These are phyloP conservation scores for Melanotaenia nigrans DNA, from an alignment of 2,797 vertebrate genomes.

Conservation along the genomic window DNA sequence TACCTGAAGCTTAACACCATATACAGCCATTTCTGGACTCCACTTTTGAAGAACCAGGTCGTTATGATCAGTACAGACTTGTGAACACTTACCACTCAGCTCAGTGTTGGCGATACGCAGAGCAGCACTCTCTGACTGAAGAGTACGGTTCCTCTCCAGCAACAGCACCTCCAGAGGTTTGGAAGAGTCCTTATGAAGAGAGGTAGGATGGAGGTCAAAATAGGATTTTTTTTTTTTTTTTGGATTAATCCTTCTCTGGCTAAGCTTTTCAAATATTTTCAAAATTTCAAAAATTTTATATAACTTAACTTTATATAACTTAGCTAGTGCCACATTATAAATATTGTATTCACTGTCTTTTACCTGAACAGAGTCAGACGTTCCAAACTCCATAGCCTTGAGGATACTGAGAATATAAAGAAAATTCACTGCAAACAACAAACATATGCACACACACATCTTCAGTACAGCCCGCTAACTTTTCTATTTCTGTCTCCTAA, in stretches of 20 bases:
- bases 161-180: slow-evolving; percentile 96
- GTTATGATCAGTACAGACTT: slow-evolving; percentile 2
- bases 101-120: slow-evolving; percentile 95
- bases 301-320: slow-evolving; percentile 2
- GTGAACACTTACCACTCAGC: slow-evolving; percentile 91
- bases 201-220: slow-evolving; percentile 9
- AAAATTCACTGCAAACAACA: not conserved
- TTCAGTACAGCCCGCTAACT: not conserved
- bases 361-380: slow-evolving; percentile 93
- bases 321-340: not conserved
- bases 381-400: slow-evolving; percentile 97
- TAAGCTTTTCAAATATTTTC: not conserved
- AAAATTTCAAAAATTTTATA: too few species aligned
- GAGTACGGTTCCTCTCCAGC: slow-evolving; percentile 95
- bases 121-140: slow-evolving; percentile 95
- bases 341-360: not conserved
- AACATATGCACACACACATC: slow-evolving; percentile 3
- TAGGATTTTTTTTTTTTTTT: not conserved
- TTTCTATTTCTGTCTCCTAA: slow-evolving; percentile 32
- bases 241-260: not conserved
- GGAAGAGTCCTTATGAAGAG: slow-evolving; percentile 86
- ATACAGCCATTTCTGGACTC: slow-evolving; percentile 13
- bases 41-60: not conserved
- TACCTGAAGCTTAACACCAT: slow-evolving; percentile 36
- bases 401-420: slow-evolving; percentile 85